These are phyloP conservation scores for Alectura lathami DNA, from an alignment of 2,113 vertebrate species.

Conservation along the genomic window DNA sequence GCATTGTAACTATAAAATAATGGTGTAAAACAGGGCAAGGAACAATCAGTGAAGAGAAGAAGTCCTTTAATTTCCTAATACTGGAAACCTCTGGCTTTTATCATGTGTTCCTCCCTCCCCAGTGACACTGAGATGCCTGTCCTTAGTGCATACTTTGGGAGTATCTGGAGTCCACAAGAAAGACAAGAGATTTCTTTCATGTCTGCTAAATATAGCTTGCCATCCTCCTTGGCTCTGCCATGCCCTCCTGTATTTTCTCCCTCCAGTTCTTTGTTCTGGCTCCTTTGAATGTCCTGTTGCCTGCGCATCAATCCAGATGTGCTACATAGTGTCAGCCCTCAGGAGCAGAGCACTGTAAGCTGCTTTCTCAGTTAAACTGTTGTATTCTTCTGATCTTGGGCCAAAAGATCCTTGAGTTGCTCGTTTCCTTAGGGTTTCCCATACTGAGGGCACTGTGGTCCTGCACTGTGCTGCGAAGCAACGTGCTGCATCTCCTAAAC, in stretches of 20 bases:
- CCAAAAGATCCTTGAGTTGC: not conserved
- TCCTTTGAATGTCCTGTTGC: not conserved
- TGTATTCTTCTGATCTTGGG: not conserved
- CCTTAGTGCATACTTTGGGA: not conserved
- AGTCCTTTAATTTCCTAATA: not conserved
- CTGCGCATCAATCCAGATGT: constrained; percentile 36
- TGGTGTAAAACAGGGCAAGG: not conserved
- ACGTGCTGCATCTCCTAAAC: not conserved
- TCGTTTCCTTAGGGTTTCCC: not conserved
- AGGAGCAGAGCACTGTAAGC: constrained; percentile 22
- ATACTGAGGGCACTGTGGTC: not conserved
- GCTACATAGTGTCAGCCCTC: constrained; percentile 11
- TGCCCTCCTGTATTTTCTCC: not conserved
- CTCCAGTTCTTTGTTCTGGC: constrained; percentile 13
- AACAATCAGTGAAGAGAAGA: not conserved
- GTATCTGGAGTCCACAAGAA: not conserved
- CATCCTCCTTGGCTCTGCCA: not conserved
- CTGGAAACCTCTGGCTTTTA: not conserved
- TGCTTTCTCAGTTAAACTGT: not conserved
- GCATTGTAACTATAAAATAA: not conserved
- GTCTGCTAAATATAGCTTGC: constrained; percentile 15
- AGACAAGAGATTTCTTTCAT: not conserved
- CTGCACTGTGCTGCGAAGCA: not conserved
- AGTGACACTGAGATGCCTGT: not conserved
- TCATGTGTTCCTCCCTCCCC: not conserved